Evolutionary conservation across 2,888 invertebrate species (phyloP).

Genomic region (Pristionchus maxplancki): DNA sequence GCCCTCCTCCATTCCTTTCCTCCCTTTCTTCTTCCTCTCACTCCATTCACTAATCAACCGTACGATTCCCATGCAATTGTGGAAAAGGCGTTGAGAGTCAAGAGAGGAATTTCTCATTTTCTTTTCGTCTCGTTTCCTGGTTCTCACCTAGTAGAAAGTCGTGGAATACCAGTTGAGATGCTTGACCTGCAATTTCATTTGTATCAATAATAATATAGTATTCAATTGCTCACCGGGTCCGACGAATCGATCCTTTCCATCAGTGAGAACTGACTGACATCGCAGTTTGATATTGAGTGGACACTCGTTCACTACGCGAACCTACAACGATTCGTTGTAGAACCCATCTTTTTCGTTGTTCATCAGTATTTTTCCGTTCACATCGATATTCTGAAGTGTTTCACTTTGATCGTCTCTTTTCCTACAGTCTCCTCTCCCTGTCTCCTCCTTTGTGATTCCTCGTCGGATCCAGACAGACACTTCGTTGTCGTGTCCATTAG

Average conservation of each 20-base stretch:
- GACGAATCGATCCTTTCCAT: slow-evolving; percentile 48
- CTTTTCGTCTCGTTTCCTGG: neutral
- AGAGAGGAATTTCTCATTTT: neutral
- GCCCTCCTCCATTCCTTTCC: neutral
- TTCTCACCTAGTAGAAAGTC: slow-evolving; percentile 28
- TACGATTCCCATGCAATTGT: slow-evolving; percentile 29
- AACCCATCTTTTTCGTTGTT: neutral
- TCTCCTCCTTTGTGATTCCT: neutral
- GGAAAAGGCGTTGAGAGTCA: slow-evolving; percentile 1
- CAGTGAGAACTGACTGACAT: slow-evolving; percentile 48
- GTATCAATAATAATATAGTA: neutral
- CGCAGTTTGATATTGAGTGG: slow-evolving; percentile 52
- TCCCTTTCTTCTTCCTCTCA: neutral
- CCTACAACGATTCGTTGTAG: neutral
- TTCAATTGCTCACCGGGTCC: neutral
- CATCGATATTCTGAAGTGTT: neutral
- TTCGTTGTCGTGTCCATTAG: neutral
- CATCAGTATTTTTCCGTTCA: neutral
- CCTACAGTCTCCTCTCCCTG: neutral
- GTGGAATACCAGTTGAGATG: neutral
- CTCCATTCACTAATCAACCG: slow-evolving; percentile 30
- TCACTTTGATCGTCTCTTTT: neutral
- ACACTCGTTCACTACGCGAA: slow-evolving; percentile 50
- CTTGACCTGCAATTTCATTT: neutral
- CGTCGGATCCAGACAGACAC: neutral